Evolutionary conservation across 2,797 vertebrate species (phyloP).

Genomic region (Poecilia velifera): DNA sequence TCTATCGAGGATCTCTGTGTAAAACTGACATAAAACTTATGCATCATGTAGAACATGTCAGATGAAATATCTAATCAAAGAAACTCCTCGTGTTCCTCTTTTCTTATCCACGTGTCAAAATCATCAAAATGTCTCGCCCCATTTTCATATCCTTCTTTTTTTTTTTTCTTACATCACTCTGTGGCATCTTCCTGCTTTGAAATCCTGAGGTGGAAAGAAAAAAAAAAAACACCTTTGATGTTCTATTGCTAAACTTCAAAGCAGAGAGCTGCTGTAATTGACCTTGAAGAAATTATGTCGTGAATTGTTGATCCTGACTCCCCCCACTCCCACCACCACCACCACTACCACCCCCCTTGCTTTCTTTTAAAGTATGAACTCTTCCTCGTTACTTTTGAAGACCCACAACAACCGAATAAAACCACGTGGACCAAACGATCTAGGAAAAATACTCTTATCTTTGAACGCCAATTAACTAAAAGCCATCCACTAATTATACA

Average conservation of each 20-base stretch:
- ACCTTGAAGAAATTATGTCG: slow-evolving; percentile 75
- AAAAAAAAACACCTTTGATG: slow-evolving; percentile 72
- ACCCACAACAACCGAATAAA: neutral
- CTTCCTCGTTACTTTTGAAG: slow-evolving; percentile 31
- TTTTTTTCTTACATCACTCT: slow-evolving; percentile 57
- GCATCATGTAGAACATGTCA: slow-evolving; percentile 19
- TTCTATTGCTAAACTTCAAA: slow-evolving; percentile 76
- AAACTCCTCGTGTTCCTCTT: slow-evolving; percentile 26
- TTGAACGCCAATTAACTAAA: neutral
- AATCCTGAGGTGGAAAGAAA: slow-evolving; percentile 57
- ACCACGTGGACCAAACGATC: slow-evolving; percentile 29
- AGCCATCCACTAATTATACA: neutral
- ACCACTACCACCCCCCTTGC: too few species aligned
- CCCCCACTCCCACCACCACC: too few species aligned
- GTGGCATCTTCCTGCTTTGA: slow-evolving; percentile 65
- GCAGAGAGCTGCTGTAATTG: slow-evolving; percentile 65
- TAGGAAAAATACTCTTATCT: slow-evolving; percentile 3
- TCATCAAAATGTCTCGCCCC: slow-evolving; percentile 47
- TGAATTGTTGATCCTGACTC: slow-evolving; percentile 65
- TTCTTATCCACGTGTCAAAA: slow-evolving; percentile 23
- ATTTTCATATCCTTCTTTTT: slow-evolving; percentile 59
- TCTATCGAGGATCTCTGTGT: slow-evolving; percentile 5
- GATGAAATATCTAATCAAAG: slow-evolving; percentile 38
- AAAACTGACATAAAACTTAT: slow-evolving; percentile 29
- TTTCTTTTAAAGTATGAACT: slow-evolving; percentile 48